Conservation (phyloP, 1,140 invertebrate genomes). For the Diachasmimorpha longicaudata region DNA sequence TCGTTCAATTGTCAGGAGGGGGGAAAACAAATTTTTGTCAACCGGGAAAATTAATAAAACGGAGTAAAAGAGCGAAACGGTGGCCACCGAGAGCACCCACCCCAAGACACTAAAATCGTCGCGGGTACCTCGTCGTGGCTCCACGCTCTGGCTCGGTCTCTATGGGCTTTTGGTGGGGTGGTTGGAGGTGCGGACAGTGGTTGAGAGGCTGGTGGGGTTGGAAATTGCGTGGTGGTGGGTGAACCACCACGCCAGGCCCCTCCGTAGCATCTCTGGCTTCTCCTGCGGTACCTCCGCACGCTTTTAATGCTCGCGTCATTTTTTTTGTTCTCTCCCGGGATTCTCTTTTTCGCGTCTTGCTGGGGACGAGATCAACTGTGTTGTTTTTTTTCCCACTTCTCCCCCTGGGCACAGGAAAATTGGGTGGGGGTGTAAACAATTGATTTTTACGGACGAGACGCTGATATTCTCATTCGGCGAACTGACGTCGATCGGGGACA, state of each 20-base stretch:
- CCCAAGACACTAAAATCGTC: conserved; percentile 63
- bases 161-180: conserved; percentile 57
- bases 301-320: conserved; percentile 22
- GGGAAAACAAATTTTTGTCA: no score
- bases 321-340: background rate
- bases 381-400: background rate
- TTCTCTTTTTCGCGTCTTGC: background rate
- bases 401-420: conserved; percentile 21
- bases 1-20: no score
- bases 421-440: conserved; percentile 60
- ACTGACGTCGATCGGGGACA: no score
- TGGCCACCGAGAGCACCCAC: conserved; percentile 59
- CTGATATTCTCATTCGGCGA: no score
- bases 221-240: conserved; percentile 64
- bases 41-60: background rate
- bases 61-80: conserved; percentile 41
- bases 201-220: conserved; percentile 64
- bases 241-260: conserved; percentile 46
- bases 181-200: conserved; percentile 63
- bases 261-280: conserved; percentile 36
- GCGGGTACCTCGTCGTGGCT: conserved; percentile 58
- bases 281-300: conserved; percentile 53
- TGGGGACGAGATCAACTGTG: no score
- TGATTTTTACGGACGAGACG: no score
- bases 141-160: conserved; percentile 54